Base-by-base conservation (phyloP, 2,888 invertebrate genomes). In the Rhagonycha fulva region DNA sequence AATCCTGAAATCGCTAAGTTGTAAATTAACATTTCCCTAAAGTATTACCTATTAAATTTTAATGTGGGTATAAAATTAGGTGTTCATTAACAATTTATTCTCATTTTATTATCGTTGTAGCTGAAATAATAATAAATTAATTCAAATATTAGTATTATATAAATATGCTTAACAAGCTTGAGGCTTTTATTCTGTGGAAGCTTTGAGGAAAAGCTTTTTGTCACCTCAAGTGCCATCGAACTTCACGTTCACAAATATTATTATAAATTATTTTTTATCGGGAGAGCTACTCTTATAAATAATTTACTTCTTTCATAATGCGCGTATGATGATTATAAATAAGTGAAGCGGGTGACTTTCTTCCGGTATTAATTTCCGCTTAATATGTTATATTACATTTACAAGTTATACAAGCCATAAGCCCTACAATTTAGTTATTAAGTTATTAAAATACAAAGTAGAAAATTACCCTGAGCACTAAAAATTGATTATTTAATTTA, bases 321-420 rank as follows among this genome's bases (percentile, higher is more conserved):
- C 47, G n/a, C n/a, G n/a, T 47, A 47, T 47, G 47, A 47, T 47
- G 47, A n/a, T 47, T 66, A 66, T 66, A 24, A 66, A 66, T 24
- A 66, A 66, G 24, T 66, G 23, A 66, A 26, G 24, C 63, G 24
- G 63, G 63, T 66, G 63, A 66, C 63, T 66, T 72, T 68, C 72
- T 72, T 72, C 72, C 72, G 32, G 30, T 68, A 72, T 68, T 68
- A 72, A 68, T 68, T 72, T 68, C 72, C 72, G 62, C 19, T 68
- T 60, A 60, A 72, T 68, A 62, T 61, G 14, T 67, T 32, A 14
- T 72, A 26, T 32, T 62, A 30, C 68, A 68, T 62, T 72, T 68
- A 72, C 61, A 72, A 68, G 61, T 72, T 62, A 10, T 30, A 24
- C 28, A 14, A 68, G 28, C 61, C 62, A 61, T 62, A 19, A 14